Conservation (phyloP, 2,888 invertebrate species). For the Sinhomidia bicolor region DNA sequence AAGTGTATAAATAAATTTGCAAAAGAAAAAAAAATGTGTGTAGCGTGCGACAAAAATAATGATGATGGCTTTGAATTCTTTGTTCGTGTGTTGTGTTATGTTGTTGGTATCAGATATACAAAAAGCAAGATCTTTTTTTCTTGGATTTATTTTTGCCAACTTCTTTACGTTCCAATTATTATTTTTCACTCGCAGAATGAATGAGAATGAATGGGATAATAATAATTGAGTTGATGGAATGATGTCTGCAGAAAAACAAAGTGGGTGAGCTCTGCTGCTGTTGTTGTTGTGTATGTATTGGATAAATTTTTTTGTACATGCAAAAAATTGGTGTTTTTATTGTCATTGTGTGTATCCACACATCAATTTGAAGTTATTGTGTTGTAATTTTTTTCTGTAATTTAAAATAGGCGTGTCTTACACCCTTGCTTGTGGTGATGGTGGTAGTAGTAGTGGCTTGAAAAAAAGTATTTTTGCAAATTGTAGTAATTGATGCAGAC, state of each 20-base stretch:
- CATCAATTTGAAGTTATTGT: constrained; percentile 51
- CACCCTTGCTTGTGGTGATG: constrained; percentile 24
- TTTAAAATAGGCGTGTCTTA: constrained; percentile 64
- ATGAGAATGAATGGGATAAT: constrained; percentile 29
- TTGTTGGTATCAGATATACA: background rate
- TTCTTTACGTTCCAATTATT: constrained; percentile 33
- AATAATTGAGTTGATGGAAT: constrained; percentile 55
- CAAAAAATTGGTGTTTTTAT: constrained; percentile 25
- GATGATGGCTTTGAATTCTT: background rate
- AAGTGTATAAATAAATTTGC: background rate
- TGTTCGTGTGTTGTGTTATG: background rate
- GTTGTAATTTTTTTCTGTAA: constrained; percentile 62
- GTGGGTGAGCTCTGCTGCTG: constrained; percentile 20
- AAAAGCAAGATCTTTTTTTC: background rate
- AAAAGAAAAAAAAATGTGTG: background rate
- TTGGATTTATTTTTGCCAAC: background rate
- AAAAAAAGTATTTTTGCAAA: background rate
- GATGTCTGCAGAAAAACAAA: constrained; percentile 16
- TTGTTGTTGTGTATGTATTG: background rate
- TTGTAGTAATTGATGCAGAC: background rate
- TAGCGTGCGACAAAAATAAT: background rate
- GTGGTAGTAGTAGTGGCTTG: too few species aligned
- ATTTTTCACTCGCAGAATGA: background rate
- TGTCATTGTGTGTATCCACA: constrained; percentile 20
- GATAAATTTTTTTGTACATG: too few species aligned